Base-by-base conservation (phyloP, 1,140 invertebrate genomes). In the Anastatus disparis region DNA sequence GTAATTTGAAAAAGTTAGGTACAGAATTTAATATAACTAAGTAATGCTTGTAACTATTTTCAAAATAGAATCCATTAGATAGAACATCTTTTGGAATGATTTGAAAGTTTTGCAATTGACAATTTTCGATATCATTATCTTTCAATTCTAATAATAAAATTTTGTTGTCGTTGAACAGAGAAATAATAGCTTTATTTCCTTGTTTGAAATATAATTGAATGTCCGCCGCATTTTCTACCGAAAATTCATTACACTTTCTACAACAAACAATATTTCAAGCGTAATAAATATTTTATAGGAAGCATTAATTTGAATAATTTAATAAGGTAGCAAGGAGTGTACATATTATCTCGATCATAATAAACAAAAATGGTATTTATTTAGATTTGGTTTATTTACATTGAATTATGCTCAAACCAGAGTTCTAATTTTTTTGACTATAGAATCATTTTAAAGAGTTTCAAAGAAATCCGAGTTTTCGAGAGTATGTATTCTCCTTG, bases 31-130 rank as follows among this genome's bases (percentile, higher is more conserved):
- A 78, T n/a, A 73, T 74, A 4, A 72, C 75, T 10, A 84, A 13
- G 48, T 82, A 82, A 26, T 74, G 48, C 2, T 76, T 66, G 10
- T 80, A 74, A 7, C 81, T 78, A 58, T 77, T 84, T 48, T 81
- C 72, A 29, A 83, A 84, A 38, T 77, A 82, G 7, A 78, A 58
- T 1, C 77, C 75, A 52, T 82, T 79, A 4, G 44, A 71, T 1
- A 79, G 61, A 40, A 73, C 69, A 1, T 59, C 69, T 6, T 74
- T 75, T 17, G 72, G 69, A 3, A 82, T 75, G 24, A 71, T 76
- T 71, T 64, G 27, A 17, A 70, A 17, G 0, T 35, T 7, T 58
- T 52, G 29, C 27, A 79, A 76, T 38, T 56, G 48, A 27, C 66
- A 61, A 26, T 69, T 65, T 1, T 22, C 42, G 0, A 50, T 61